phyloP scores from a whole-genome alignment of 2,797 vertebrate species.

The Dipus sagitta region DNA sequence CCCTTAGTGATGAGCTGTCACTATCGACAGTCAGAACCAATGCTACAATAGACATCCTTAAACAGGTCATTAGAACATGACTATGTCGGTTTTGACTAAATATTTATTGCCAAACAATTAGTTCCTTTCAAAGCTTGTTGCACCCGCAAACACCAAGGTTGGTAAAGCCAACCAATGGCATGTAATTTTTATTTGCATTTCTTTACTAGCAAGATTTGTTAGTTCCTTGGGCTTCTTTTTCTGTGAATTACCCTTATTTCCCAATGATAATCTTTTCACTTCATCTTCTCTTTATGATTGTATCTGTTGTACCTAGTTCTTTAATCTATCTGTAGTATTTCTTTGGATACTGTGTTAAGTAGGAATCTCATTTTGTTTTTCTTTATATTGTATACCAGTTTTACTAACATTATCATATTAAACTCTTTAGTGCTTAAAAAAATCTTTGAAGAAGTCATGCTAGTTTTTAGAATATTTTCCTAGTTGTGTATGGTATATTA shows the following conservation, averaged over 20 bases:
- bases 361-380: conserved; percentile 47
- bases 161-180: background rate
- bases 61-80: background rate
- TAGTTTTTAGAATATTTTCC: conserved; percentile 37
- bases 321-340: conserved; percentile 1
- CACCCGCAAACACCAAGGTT: background rate
- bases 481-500: conserved; percentile 26
- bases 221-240: conserved; percentile 46
- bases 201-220: background rate
- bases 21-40: background rate
- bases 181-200: conserved; percentile 42
- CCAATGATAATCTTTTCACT: background rate
- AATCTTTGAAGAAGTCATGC: background rate
- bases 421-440: conserved; percentile 37
- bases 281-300: conserved; percentile 47
- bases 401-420: conserved; percentile 18
- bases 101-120: background rate
- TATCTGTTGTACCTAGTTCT: conserved; percentile 47
- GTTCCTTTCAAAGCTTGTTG: conserved; percentile 21
- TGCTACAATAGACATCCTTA: background rate
- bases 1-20: background rate
- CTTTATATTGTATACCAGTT: background rate
- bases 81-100: conserved; percentile 49
- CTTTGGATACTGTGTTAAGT: background rate
- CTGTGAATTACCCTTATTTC: conserved; percentile 30